A percentile compares a stretch with the other conserved stretches of the same genome.
These are phyloP conservation scores for Pogoniulus pusillus DNA, from an alignment of 2,797 vertebrate species.

Conservation along the genomic window DNA sequence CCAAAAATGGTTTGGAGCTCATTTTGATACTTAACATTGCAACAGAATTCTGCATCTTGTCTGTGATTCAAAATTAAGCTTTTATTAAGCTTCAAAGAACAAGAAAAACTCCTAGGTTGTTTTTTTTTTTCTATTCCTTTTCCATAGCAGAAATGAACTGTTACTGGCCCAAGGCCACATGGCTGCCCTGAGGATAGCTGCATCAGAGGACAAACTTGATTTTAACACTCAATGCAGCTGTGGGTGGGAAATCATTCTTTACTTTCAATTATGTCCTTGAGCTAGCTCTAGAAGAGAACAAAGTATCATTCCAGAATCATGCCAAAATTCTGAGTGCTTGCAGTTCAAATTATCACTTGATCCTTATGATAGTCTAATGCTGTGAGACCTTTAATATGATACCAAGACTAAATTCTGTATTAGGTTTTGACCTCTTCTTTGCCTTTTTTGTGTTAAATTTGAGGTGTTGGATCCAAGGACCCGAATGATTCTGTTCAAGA, in stretches of 20 bases:
- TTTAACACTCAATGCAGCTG: neutral
- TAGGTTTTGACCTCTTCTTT: neutral
- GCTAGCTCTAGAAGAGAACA: neutral
- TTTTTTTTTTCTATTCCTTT: neutral
- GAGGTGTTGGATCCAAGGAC: slow-evolving; percentile 95
- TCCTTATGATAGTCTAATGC: neutral
- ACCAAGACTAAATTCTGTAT: neutral
- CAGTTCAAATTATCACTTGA: neutral
- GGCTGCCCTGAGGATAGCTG: neutral
- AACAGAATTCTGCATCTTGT: too few species aligned
- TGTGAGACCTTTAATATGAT: neutral
- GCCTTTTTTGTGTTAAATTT: neutral
- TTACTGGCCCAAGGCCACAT: neutral
- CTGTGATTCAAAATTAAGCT: neutral
- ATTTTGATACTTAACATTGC: neutral
- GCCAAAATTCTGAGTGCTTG: neutral
- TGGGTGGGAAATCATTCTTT: neutral
- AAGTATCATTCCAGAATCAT: neutral
- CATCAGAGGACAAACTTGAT: neutral
- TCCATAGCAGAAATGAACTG: neutral
- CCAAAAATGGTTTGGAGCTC: neutral
- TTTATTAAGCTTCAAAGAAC: neutral
- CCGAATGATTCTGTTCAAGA: slow-evolving; percentile 96
- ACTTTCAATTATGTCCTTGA: neutral
- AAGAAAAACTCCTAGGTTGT: neutral